phyloP scores from a whole-genome alignment of 2,888 invertebrate genomes.

The Ametastegia equiseti region DNA sequence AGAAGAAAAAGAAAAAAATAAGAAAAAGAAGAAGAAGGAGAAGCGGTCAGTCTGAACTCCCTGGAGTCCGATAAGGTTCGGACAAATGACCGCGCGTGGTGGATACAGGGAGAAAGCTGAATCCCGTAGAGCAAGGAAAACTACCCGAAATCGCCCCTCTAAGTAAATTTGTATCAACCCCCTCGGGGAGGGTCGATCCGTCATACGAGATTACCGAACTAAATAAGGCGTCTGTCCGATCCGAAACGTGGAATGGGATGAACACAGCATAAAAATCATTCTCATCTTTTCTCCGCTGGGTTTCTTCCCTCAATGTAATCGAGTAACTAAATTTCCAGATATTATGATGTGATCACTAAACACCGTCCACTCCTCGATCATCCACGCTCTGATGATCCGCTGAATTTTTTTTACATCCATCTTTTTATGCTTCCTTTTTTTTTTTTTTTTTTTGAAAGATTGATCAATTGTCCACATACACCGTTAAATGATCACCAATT shows the following conservation, averaged over 20 bases:
- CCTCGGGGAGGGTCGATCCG: conserved; percentile 68
- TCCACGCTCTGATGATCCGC: conserved; percentile 55
- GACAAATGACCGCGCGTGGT: conserved; percentile 73
- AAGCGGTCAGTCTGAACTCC: conserved; percentile 56
- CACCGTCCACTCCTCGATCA: conserved; percentile 50
- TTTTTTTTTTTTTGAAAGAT: conserved; percentile 36
- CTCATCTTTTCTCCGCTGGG: too few relatives aligned
- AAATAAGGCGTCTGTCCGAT: conserved; percentile 65
- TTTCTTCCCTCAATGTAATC: too few relatives aligned
- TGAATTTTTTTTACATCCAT: too few relatives aligned
- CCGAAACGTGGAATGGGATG: conserved; percentile 43
- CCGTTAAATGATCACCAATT: conserved; percentile 58
- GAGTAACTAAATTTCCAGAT: conserved; percentile 70
- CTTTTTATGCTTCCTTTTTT: conserved; percentile 44
- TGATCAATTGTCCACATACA: conserved; percentile 50
- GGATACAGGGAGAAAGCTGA: neutral
- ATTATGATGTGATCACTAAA: conserved; percentile 57
- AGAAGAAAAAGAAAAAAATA: neutral
- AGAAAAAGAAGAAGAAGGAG: neutral
- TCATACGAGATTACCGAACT: conserved; percentile 73
- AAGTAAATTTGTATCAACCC: conserved; percentile 75
- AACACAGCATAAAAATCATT: conserved; percentile 50
- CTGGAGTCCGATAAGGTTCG: conserved; percentile 73
- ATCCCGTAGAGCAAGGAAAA: conserved; percentile 63
- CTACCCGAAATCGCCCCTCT: conserved; percentile 70